Evolutionary conservation across 2,113 vertebrate species (phyloP), one percentile per base, ranked within the genome.

Genomic region (Thunnus thynnus): DNA sequence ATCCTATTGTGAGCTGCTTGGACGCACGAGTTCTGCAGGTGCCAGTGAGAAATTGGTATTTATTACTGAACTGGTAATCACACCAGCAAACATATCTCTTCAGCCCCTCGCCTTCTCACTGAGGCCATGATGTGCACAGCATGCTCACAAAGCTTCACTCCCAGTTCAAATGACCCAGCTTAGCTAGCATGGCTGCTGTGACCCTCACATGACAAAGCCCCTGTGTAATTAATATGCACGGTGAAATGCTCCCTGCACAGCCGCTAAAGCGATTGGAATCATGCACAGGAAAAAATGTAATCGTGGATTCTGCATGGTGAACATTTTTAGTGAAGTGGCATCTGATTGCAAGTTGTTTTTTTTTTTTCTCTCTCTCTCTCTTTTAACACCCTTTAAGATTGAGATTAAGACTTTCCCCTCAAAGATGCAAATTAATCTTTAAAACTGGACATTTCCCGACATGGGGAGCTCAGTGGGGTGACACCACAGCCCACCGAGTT

Each of bases 351-450:
- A 95, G 94, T 94, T 95, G 69, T 17, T 46, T 48, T 63, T 30
- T 78, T 30, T 1, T 30, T 2, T 69, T 3, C 94, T 22, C 0
- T 14, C 27, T 54, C 58, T 95, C 93, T 30, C 13, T 52, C 95
- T 97, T 96, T 96, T 97, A 97, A 98, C 96, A 95, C 98, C 96
- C 94, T 96, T 97, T 97, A 96, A 97, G 97, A 97, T 96, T 95
- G 95, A 97, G 97, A 98, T 99, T 96, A 98, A 96, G 96, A 96
- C 96, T 96, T 96, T 95, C 96, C 95, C 95, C 96, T 98, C 96
- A 96, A 97, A 97, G 95, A 97, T 97, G 97, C 96, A 97, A 98
- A 99, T 99, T 97, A 98, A 97, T 98, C 97, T 94, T 97, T 88
- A 96, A 96, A 96, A 97, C 96, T 96, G 96, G 96, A 97, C 96